phyloP scores from a whole-genome alignment of 2,797 vertebrate species.

The Tadarida brasiliensis region DNA sequence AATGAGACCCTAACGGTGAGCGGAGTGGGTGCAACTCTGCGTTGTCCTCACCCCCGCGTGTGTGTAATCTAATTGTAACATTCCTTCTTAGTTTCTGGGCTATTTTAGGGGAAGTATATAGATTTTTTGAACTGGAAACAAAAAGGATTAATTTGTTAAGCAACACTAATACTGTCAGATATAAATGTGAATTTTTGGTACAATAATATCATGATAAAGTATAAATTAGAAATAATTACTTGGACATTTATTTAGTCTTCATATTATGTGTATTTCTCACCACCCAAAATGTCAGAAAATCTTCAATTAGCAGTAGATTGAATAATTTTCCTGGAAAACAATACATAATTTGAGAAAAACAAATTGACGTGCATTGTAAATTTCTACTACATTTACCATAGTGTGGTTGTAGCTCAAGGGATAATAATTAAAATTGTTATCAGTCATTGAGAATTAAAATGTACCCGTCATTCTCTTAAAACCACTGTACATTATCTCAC shows the following conservation, averaged over 20 bases:
- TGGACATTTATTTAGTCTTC: background rate
- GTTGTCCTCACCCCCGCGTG: rapidly evolving
- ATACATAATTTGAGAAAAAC: background rate
- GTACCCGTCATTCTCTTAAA: background rate
- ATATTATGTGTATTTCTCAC: background rate
- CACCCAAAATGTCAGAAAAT: background rate
- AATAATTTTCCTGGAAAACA: background rate
- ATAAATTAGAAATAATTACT: background rate
- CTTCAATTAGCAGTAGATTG: background rate
- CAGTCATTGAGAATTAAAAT: background rate
- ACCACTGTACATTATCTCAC: background rate
- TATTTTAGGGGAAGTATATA: background rate
- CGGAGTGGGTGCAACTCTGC: background rate
- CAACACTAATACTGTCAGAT: too few species aligned
- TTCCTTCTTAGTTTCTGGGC: background rate
- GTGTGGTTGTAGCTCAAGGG: background rate
- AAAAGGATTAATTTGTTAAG: background rate
- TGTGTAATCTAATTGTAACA: too few species aligned
- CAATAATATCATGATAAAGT: background rate
- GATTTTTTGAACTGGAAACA: background rate
- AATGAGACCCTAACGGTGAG: background rate
- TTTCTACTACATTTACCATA: background rate
- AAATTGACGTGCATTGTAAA: background rate
- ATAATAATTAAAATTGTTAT: background rate
- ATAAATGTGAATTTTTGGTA: background rate